Evolutionary conservation across 2,113 vertebrate species (phyloP).

Genomic region (Hippocampus abdominalis): DNA sequence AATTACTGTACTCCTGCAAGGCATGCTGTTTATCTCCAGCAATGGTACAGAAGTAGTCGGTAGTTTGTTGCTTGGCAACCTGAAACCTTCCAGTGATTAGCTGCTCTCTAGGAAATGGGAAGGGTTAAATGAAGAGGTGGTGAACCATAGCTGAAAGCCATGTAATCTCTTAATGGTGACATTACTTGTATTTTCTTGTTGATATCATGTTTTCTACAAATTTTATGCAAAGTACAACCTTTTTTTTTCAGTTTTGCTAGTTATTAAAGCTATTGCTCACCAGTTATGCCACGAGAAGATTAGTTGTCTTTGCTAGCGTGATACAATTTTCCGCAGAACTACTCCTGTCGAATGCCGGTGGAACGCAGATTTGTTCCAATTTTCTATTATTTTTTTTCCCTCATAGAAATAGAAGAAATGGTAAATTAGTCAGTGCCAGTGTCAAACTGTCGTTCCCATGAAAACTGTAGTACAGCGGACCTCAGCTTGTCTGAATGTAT

Average conservation of each 20-base stretch:
- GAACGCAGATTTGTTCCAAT: no score
- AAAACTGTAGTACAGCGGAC: no score
- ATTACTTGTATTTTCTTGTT: not conserved
- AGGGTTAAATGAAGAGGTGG: slow-evolving; percentile 49
- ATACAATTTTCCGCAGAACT: no score
- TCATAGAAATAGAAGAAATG: no score
- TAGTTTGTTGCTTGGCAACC: slow-evolving; percentile 65
- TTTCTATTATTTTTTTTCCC: no score
- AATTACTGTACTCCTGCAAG: not conserved
- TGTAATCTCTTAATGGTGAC: slow-evolving; percentile 10
- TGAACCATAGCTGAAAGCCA: slow-evolving; percentile 34
- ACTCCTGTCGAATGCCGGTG: no score
- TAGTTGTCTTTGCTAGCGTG: no score
- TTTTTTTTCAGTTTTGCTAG: not conserved
- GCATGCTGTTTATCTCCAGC: slow-evolving; percentile 16
- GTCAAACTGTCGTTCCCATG: no score
- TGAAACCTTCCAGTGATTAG: slow-evolving; percentile 52
- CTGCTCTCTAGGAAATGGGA: slow-evolving; percentile 23
- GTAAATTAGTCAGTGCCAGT: no score
- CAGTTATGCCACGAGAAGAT: not conserved
- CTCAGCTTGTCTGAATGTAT: no score
- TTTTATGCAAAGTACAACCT: not conserved
- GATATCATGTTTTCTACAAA: not conserved
- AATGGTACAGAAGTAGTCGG: slow-evolving; percentile 7
- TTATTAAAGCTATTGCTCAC: not conserved